Conservation (phyloP, 1,140 invertebrate species). For the Drosophila tsacasi region DNA sequence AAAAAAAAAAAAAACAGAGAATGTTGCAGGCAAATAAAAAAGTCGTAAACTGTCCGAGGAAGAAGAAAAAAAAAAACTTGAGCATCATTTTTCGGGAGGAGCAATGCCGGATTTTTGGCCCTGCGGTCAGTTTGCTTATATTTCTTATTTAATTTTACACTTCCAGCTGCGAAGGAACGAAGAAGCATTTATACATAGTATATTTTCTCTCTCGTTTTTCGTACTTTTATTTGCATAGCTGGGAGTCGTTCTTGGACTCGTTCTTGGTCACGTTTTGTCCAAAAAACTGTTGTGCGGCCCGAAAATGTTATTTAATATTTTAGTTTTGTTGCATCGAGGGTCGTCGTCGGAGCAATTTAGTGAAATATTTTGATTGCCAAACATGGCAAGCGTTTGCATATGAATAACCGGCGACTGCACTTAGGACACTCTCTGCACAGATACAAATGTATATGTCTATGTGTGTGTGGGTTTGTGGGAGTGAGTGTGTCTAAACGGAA, state of each 20-base stretch:
- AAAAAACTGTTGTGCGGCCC: constrained; percentile 42
- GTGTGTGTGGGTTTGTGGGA: constrained; percentile 17
- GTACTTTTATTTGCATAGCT: constrained; percentile 34
- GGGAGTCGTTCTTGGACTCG: constrained; percentile 26
- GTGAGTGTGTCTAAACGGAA: constrained; percentile 68
- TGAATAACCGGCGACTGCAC: constrained; percentile 81
- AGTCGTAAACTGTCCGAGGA: constrained; percentile 60
- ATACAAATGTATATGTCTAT: background rate
- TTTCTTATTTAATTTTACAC: constrained; percentile 80
- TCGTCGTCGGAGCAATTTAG: constrained; percentile 67
- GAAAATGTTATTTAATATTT: constrained; percentile 79
- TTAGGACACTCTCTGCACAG: constrained; percentile 50
- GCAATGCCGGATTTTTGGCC: constrained; percentile 15
- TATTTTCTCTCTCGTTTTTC: constrained; percentile 10
- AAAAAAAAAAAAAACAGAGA: constrained; percentile 9
- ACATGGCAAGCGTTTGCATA: constrained; percentile 76
- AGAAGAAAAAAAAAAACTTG: background rate
- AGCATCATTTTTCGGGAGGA: constrained; percentile 7
- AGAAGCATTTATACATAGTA: constrained; percentile 54
- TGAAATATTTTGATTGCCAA: constrained; percentile 83
- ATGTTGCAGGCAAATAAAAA: constrained; percentile 71
- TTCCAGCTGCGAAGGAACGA: constrained; percentile 26
- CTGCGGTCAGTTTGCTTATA: constrained; percentile 76
- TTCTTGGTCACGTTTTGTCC: constrained; percentile 76
- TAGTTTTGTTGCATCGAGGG: constrained; percentile 54